Percentiles rank a stretch among this genome's conserved stretches.
Evolutionary conservation across 2,797 vertebrate genomes (phyloP).

Genomic region (Danionella dracula): DNA sequence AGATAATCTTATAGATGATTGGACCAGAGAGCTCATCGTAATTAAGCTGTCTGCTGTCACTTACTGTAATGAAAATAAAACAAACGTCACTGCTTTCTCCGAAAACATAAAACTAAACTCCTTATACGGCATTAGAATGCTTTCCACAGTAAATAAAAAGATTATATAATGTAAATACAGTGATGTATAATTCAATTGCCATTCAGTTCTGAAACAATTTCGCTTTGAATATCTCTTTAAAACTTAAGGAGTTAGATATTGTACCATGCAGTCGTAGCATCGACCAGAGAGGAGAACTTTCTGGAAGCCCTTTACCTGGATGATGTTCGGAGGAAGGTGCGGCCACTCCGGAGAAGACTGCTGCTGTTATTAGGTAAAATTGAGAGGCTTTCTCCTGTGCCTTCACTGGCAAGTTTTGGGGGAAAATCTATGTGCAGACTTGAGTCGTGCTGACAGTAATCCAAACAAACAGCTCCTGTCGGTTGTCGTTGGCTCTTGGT

Average conservation of each 20-base stretch:
- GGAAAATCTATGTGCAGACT: not conserved
- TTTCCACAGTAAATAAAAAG: no score
- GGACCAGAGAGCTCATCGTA: no score
- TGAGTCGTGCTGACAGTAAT: constrained; percentile 17
- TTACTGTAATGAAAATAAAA: no score
- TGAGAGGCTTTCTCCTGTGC: not conserved
- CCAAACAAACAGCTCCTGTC: constrained; percentile 8
- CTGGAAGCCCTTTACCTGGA: constrained; percentile 28
- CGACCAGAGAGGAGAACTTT: constrained; percentile 14
- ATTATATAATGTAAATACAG: no score
- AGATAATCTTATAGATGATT: no score
- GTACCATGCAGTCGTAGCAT: no score
- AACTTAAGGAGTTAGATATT: no score
- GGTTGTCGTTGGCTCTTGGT: constrained; percentile 1
- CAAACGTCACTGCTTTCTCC: no score
- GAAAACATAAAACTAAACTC: no score
- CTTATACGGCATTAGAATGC: no score
- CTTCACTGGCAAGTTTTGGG: not conserved
- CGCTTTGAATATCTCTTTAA: not conserved
- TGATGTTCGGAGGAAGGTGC: constrained; percentile 25
- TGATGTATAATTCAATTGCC: not conserved
- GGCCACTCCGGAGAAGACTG: constrained; percentile 12
- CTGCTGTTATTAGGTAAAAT: constrained; percentile 12
- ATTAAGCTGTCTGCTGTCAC: no score
- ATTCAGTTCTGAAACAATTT: not conserved